A percentile compares a stretch with the other conserved stretches of the same genome.
Conservation (phyloP, 2,113 vertebrate species). For the Pseudopodoces humilis region DNA sequence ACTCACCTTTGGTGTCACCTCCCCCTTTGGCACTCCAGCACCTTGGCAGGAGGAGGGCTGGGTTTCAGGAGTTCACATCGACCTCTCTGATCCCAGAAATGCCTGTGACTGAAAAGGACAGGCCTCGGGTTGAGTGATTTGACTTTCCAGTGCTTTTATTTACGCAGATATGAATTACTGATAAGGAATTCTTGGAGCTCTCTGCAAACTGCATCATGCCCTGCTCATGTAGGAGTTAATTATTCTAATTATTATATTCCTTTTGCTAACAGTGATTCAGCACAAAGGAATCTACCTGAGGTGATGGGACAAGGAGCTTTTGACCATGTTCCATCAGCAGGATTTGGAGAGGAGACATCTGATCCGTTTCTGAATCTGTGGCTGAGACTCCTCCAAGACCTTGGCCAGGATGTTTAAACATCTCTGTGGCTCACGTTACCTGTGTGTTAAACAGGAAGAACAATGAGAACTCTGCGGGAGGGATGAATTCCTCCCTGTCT, state of each 20-base stretch:
- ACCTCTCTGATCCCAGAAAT: background rate
- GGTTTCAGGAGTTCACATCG: background rate
- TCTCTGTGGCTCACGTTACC: background rate
- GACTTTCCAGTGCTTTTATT: background rate
- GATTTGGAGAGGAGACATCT: background rate
- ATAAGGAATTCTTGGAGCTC: constrained; percentile 18
- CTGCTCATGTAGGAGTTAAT: constrained; percentile 17
- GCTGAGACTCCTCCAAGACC: background rate
- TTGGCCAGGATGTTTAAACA: background rate
- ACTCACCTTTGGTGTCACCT: background rate
- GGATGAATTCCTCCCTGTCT: background rate
- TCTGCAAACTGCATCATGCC: background rate
- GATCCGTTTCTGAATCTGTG: background rate
- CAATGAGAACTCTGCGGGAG: background rate
- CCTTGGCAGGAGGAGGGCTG: background rate
- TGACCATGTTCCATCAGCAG: background rate
- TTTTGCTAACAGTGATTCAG: background rate
- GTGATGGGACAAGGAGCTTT: background rate
- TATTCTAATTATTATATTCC: background rate
- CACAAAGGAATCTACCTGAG: background rate
- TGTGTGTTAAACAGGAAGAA: background rate
- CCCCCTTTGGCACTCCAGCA: background rate
- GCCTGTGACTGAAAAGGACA: background rate
- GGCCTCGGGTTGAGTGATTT: background rate
- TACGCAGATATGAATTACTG: background rate